A percentile compares a stretch with the other conserved stretches of the same genome.
Conservation (phyloP, 2,113 vertebrate genomes). For the Setophaga coronata region DNA sequence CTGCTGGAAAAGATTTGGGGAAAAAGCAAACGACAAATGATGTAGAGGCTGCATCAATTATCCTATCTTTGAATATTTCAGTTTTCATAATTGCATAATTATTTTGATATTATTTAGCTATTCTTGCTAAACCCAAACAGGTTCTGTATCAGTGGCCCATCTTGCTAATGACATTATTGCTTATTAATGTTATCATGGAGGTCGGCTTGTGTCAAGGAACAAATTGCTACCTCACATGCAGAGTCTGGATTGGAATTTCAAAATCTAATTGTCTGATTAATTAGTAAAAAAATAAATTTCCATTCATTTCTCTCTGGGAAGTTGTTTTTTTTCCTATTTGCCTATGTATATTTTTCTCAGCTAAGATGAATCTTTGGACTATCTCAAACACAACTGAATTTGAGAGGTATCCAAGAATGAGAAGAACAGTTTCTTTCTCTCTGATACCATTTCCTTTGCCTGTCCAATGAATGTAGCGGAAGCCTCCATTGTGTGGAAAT, state of each 20-base stretch:
- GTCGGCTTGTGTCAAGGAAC: not conserved
- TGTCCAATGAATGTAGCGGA: not conserved
- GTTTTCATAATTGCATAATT: not conserved
- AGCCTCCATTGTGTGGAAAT: not conserved
- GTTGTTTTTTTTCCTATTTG: not conserved
- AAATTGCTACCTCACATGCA: not conserved
- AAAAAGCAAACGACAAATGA: not conserved
- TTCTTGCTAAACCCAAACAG: not conserved
- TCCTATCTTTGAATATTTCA: not conserved
- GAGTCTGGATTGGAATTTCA: not conserved
- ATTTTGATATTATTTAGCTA: not conserved
- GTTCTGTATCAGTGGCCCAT: not conserved
- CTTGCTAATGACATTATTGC: not conserved
- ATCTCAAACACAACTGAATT: not conserved
- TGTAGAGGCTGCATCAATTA: not conserved
- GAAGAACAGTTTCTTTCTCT: not conserved
- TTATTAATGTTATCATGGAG: not conserved
- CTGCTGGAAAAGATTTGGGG: not conserved
- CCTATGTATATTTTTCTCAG: accelerated
- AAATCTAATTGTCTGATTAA: not conserved
- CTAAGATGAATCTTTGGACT: not conserved
- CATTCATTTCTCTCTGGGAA: not conserved
- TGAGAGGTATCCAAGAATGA: not conserved
- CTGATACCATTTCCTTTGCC: not conserved
- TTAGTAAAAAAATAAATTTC: not conserved